A percentile compares a stretch with the other conserved stretches of the same genome.
Conservation (phyloP, 92 coral and sea anemone genomes). For the Bergia sp. region DNA sequence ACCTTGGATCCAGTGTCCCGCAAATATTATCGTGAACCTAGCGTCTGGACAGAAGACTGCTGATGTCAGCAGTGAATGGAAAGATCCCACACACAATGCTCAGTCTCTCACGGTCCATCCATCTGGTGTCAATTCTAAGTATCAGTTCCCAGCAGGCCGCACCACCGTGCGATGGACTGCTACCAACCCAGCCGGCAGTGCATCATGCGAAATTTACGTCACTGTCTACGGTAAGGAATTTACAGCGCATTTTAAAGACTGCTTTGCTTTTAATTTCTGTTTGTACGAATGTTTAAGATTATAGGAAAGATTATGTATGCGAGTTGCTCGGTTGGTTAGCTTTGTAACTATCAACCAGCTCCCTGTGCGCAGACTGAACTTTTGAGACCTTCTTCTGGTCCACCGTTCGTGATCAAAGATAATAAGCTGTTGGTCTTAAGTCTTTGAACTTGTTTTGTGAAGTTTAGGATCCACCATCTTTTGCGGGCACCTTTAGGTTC, state of each 20-base stretch:
- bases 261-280: neutral
- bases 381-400: too few relatives aligned
- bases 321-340: too few relatives aligned
- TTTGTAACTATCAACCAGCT: too few relatives aligned
- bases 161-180: slow-evolving; percentile 83
- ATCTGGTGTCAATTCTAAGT: slow-evolving; percentile 57
- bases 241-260: neutral
- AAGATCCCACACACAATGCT: slow-evolving; percentile 70
- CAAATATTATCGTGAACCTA: slow-evolving; percentile 59
- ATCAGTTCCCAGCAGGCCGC: slow-evolving; percentile 76
- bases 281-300: too few relatives aligned
- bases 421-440: too few relatives aligned
- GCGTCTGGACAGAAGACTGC: slow-evolving; percentile 68
- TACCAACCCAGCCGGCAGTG: slow-evolving; percentile 62
- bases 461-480: too few relatives aligned
- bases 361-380: too few relatives aligned
- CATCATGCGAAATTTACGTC: slow-evolving; percentile 69
- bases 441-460: too few relatives aligned
- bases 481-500: too few relatives aligned
- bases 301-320: too few relatives aligned
- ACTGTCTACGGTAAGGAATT: slow-evolving; percentile 68
- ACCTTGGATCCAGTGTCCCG: slow-evolving; percentile 87
- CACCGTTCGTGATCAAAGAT: too few relatives aligned
- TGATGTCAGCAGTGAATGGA: slow-evolving; percentile 78
- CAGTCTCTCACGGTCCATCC: slow-evolving; percentile 64